These are phyloP conservation scores for Phortica magna DNA, from an alignment of 2,888 invertebrate genomes.

Conservation along the genomic window DNA sequence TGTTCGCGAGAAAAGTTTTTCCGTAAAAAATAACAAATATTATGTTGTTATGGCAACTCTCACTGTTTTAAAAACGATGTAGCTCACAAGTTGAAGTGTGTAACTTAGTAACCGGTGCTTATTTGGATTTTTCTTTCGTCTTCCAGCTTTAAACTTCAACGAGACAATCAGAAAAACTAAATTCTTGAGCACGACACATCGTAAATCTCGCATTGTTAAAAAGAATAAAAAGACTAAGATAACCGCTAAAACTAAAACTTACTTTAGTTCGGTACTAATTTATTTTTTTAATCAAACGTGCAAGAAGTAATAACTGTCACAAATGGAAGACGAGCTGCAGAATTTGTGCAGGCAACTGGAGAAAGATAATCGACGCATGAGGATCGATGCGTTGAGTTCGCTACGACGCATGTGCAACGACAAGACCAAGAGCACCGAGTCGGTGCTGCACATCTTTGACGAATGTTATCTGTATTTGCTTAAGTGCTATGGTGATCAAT, in stretches of 20 bases:
- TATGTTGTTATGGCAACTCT: background rate
- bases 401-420: slow-evolving; percentile 49
- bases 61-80: background rate
- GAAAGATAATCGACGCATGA: slow-evolving; percentile 55
- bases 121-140: slow-evolving; percentile 43
- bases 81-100: slow-evolving; percentile 23
- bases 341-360: slow-evolving; percentile 61
- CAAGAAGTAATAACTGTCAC: background rate
- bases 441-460: slow-evolving; percentile 64
- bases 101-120: slow-evolving; percentile 54
- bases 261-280: too few relatives aligned
- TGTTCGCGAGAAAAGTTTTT: background rate
- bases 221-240: background rate
- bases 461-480: slow-evolving; percentile 74
- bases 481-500: slow-evolving; percentile 76
- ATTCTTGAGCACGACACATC: background rate
- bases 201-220: background rate
- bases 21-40: background rate
- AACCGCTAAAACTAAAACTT: background rate
- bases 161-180: background rate
- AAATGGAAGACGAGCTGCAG: slow-evolving; percentile 40
- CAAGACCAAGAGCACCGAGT: slow-evolving; percentile 33
- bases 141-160: slow-evolving; percentile 28
- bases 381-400: slow-evolving; percentile 50
- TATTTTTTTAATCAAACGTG: too few relatives aligned